Evolutionary conservation across 2,888 invertebrate species (phyloP), one percentile per base, ranked within the genome.

Genomic region (Steinernema hermaphroditum): DNA sequence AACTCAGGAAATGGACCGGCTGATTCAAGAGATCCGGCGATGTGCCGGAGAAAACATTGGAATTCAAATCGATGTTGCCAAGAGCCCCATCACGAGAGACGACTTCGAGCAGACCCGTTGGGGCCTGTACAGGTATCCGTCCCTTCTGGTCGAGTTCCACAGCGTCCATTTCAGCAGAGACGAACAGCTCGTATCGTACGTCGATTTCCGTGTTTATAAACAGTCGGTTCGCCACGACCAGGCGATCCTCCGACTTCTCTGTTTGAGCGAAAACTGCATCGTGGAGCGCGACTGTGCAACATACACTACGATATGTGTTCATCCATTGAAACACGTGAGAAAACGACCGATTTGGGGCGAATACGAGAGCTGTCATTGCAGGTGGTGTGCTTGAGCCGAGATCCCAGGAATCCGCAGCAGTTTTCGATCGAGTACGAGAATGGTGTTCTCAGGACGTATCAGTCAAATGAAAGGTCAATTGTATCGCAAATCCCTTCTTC

Each of bases 211-310:
- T 76, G 95, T 98, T 2, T 94, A 96, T 87, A 99, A 99, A 89
- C 91, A 93, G 81, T 92, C 93, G 22, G 90, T 91, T 0, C 90
- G 94, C 32, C 92, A 93, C 87, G 91, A 91, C 27, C 57, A 50
- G 27, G 27, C 72, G 0, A 92, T 94, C 82, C 90, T 93, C 77
- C 91, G 97, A 73, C 92, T 94, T 0, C 90, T 99, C 37, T 97
- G 97, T 86, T 90, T 99, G 24, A 94, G 95, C 0, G 97, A 98
- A 88, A 92, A 93, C 0, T 97, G 97, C 87, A 89, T 99, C 70
- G 89, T 99, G 69, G 98, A 99, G 89, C 90, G 98, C 80, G 98
- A 99, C 89, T 94, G 95, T 1, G 94, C 93, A 87, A 96, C 96
- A 0, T 99, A 99, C 87, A 93, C 92, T 81, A 92, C 95, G 70